Evolutionary conservation across 2,797 vertebrate genomes (phyloP), one percentile per base, ranked within the genome.

Genomic region (Notolepis coatsorum): DNA sequence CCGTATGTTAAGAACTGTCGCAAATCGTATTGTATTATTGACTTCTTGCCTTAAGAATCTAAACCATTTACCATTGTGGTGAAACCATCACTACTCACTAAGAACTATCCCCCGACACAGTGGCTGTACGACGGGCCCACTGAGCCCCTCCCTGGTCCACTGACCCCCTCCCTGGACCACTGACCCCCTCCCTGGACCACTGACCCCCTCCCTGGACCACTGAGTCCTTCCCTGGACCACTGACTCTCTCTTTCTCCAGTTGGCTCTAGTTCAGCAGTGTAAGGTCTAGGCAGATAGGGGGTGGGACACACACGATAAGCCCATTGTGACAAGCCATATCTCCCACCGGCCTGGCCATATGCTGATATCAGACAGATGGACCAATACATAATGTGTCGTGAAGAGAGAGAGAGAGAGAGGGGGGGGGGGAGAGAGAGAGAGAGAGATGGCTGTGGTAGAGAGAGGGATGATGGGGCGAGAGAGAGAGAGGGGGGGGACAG

Each of bases 281-380:
- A 30, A 75, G 46, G 65, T 61, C 30, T 18, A 58, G 62, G 50
- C 50, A 21, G 28, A 55, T 43, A 47, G 42, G 35, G 59, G 54
- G n/a, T 27, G 3, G 12, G 51, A 51, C 7, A 5, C 50, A 55
- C 54, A 59, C 45, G 27, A 68, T 67, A 49, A 80, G 70, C 48
- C 39, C 56, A 39, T 25, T 61, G 18, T 58, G 61, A 66, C 59
- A 28, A 20, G 57, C 18, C 9, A 39, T 35, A 56, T 79, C 61
- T 71, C 60, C 58, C 51, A 67, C 60, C 63, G 50, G 23, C 38
- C 38, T 20, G 41, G 61, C 68, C 62, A 61, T 76, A 77, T 77
- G 74, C 57, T 61, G 60, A 2, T 1, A 68, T 65, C 7, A 3
- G 79, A 75, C 80, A 81, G 79, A 87, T 80, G 79, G 81, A 49